Conservation (phyloP, 1,140 invertebrate species). For the Hycleus phaleratus region DNA sequence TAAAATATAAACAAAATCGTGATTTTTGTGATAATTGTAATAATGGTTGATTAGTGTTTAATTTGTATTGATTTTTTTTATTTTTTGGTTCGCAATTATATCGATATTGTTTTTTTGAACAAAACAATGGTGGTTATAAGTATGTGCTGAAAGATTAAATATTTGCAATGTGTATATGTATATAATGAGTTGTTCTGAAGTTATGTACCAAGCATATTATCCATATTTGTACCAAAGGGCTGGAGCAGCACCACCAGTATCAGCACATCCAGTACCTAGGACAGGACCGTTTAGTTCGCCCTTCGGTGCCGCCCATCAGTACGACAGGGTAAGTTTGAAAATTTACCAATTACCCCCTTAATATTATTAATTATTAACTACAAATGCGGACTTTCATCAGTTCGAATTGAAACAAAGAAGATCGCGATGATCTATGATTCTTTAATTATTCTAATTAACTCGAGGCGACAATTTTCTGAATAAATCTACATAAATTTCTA, state of each 20-base stretch:
- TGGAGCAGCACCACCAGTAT: constrained; percentile 40
- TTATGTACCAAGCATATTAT: constrained; percentile 52
- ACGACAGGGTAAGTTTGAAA: constrained; percentile 43
- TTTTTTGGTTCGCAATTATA: no score
- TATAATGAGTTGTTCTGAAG: constrained; percentile 51
- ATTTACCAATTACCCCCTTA: no score
- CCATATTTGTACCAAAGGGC: constrained; percentile 49
- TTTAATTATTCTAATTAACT: no score
- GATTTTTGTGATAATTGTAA: constrained; percentile 14
- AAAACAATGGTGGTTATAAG: neutral
- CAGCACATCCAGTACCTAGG: constrained; percentile 39
- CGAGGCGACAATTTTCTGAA: no score
- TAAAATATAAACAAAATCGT: neutral
- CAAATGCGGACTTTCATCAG: no score
- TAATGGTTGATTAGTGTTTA: neutral
- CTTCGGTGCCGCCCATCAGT: constrained; percentile 43
- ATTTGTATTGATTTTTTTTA: neutral
- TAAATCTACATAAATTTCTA: no score
- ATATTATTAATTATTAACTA: no score
- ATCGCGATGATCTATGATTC: no score
- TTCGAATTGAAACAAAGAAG: no score
- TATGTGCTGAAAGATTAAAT: neutral
- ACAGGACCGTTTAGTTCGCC: constrained; percentile 39
- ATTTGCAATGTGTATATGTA: constrained; percentile 33
- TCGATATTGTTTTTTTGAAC: no score